These are phyloP conservation scores for Charina bottae DNA, from an alignment of 2,113 vertebrate genomes.

Conservation along the genomic window DNA sequence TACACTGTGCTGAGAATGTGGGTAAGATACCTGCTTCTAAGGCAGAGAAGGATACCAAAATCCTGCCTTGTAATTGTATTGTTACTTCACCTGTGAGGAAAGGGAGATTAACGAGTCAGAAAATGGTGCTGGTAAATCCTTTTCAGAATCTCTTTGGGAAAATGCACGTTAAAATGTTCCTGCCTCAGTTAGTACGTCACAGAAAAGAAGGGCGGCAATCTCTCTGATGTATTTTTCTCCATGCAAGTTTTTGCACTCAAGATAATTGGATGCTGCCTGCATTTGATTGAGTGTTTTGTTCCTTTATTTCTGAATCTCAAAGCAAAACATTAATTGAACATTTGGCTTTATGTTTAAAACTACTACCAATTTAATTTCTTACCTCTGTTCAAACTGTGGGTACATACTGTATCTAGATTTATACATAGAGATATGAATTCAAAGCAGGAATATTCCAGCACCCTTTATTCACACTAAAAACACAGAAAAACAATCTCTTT, in stretches of 20 bases:
- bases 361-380: background rate
- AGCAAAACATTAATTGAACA: background rate
- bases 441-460: background rate
- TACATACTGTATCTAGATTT: background rate
- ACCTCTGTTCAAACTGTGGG: background rate
- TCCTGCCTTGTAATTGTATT: background rate
- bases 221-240: background rate
- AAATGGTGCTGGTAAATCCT: background rate
- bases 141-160: background rate
- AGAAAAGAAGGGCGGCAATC: too few species aligned
- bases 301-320: background rate
- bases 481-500: background rate
- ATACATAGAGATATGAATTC: background rate
- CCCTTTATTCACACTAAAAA: background rate
- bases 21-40: background rate
- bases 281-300: background rate
- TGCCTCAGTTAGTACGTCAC: too few species aligned
- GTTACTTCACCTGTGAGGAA: background rate
- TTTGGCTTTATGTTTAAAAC: background rate
- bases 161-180: background rate
- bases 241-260: background rate
- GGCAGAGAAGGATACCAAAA: too few species aligned
- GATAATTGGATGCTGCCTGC: background rate
- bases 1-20: background rate
- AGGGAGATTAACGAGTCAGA: background rate